A percentile compares a stretch with the other conserved stretches of the same genome.
phyloP scores from a whole-genome alignment of 2,113 vertebrate genomes.

The Austrofundulus limnaeus region DNA sequence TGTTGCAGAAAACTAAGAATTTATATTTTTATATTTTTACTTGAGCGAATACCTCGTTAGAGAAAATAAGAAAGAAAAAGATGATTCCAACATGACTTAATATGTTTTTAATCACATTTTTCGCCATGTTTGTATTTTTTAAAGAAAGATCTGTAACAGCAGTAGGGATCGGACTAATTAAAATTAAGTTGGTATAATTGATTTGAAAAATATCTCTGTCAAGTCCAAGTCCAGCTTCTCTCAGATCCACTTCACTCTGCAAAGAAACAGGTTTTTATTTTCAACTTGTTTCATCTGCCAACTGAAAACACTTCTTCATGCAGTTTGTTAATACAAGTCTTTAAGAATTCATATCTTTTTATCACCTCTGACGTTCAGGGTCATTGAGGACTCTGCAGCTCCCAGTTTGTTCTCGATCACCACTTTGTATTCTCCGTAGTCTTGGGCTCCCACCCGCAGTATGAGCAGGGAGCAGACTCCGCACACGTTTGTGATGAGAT shows the following conservation, averaged over 20 bases:
- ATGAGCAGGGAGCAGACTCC: constrained; percentile 89
- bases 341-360: background rate
- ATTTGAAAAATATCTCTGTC: constrained; percentile 7
- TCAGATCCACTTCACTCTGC: constrained; percentile 58
- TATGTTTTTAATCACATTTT: background rate
- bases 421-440: constrained; percentile 82
- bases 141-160: background rate
- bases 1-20: no score
- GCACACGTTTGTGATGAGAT: constrained; percentile 81
- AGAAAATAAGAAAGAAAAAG: background rate
- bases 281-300: background rate
- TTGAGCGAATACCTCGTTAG: background rate
- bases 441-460: constrained; percentile 71
- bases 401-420: constrained; percentile 82
- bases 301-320: background rate
- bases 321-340: background rate
- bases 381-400: constrained; percentile 75
- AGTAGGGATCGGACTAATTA: background rate
- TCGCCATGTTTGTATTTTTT: background rate
- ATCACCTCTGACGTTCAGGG: constrained; percentile 82
- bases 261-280: constrained; percentile 27
- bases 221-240: constrained; percentile 7
- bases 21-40: no score
- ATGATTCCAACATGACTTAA: background rate
- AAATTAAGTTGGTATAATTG: background rate